phyloP scores from a whole-genome alignment of 2,113 vertebrate species.

The Psilopogon haemacephalus region DNA sequence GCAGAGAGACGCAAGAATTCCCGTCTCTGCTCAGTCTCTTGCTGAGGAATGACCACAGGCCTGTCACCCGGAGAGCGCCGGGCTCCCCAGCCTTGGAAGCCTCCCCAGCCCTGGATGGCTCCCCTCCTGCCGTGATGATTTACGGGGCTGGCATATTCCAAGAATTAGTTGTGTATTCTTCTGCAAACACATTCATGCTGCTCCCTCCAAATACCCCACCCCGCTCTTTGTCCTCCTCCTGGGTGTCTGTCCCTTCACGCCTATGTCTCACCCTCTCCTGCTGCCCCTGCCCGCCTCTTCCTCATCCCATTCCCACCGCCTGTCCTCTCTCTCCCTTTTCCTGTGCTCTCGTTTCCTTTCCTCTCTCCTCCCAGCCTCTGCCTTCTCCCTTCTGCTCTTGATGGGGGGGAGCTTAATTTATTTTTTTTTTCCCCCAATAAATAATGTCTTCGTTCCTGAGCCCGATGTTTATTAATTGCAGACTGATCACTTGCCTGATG shows the following conservation, averaged over 20 bases:
- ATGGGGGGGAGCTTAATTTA: not conserved
- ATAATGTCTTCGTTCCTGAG: not conserved
- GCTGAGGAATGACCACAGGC: conserved; percentile 22
- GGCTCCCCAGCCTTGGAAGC: not conserved
- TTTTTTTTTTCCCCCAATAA: not conserved
- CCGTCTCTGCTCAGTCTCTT: conserved; percentile 14
- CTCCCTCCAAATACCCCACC: not conserved
- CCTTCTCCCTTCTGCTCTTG: not conserved
- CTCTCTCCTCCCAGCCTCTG: not conserved
- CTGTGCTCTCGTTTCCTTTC: not conserved
- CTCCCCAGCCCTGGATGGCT: not conserved
- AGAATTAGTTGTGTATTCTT: conserved; percentile 8
- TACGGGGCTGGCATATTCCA: conserved; percentile 17
- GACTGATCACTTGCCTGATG: not conserved
- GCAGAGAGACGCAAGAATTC: not conserved
- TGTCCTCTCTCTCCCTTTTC: not conserved
- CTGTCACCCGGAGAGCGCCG: not conserved
- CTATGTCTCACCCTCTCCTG: not conserved
- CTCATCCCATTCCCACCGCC: not conserved
- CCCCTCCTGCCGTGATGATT: not conserved
- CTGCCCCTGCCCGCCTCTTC: not conserved
- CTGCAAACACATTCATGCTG: not conserved
- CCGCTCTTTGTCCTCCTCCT: not conserved
- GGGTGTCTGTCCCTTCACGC: not conserved
- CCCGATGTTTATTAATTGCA: not conserved